Evolutionary conservation across 2,888 invertebrate species (phyloP).

Genomic region (Exocentrus adspersus): DNA sequence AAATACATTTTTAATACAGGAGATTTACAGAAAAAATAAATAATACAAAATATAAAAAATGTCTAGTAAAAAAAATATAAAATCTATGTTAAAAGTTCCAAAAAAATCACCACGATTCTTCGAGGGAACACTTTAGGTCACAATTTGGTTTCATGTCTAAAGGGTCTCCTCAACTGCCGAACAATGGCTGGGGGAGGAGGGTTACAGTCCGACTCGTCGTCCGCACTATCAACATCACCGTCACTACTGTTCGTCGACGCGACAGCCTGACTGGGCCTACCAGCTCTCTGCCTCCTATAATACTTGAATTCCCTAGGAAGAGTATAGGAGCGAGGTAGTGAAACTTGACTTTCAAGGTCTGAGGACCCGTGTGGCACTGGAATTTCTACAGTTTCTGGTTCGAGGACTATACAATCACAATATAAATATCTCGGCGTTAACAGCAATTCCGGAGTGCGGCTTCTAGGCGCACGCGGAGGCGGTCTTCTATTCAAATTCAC

Average conservation of each 20-base stretch:
- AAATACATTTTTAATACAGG: slow-evolving; percentile 33
- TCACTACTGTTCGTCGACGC: slow-evolving; percentile 84
- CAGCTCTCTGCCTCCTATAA: slow-evolving; percentile 66
- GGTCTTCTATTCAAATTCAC: slow-evolving; percentile 60
- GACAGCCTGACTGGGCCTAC: slow-evolving; percentile 73
- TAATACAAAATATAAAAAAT: slow-evolving; percentile 37
- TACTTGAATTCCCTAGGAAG: slow-evolving; percentile 87
- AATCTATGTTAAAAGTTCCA: slow-evolving; percentile 18
- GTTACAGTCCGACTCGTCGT: slow-evolving; percentile 67
- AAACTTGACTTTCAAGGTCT: slow-evolving; percentile 82
- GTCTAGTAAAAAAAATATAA: slow-evolving; percentile 33
- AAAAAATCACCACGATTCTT: slow-evolving; percentile 17
- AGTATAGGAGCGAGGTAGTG: slow-evolving; percentile 85
- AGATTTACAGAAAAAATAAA: slow-evolving; percentile 44
- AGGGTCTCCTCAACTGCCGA: slow-evolving; percentile 61
- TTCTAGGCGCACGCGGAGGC: slow-evolving; percentile 60
- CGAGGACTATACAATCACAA: slow-evolving; percentile 63
- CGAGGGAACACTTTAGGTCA: slow-evolving; percentile 48
- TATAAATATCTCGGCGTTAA: slow-evolving; percentile 78
- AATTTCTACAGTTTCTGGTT: slow-evolving; percentile 54
- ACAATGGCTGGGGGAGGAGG: slow-evolving; percentile 61
- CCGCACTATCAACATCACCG: slow-evolving; percentile 86
- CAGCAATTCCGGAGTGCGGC: slow-evolving; percentile 82
- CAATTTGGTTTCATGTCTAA: slow-evolving; percentile 72
- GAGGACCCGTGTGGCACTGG: slow-evolving; percentile 62